Evolutionary conservation across 2,797 vertebrate genomes (phyloP), one percentile per base, ranked within the genome.

Genomic region (Danio jaintianensis): DNA sequence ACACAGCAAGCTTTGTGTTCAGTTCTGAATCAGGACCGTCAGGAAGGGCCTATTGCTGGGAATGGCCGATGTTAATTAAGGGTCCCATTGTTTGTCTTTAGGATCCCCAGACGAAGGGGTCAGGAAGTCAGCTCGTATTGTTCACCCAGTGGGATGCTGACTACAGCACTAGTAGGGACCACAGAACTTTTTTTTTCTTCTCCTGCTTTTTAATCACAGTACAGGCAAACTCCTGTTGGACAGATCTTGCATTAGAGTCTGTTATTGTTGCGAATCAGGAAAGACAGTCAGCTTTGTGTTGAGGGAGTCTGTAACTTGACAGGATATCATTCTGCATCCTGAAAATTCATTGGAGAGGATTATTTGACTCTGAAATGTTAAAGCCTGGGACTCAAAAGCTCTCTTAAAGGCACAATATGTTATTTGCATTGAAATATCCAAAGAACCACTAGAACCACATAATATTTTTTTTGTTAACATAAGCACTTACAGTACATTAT

Each of bases 31-130:
- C 90, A 87, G 87, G 86, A 84, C 90, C 86, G 89, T 91, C 91
- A 91, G 90, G 90, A 91, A 90, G 91, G 91, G 90, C 91, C 89
- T 89, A 90, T 90, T 93, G 91, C 88, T 92, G 91, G 90, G 92
- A 93, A 93, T 91, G 89, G 88, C 90, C 84, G 88, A 87, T 90
- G 89, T 90, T 93, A 93, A 95, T 94, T 94, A 93, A 94, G 92
- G 92, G 89, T 83, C 86, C 87, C 91, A 93, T 94, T 94, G 93
- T 95, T 86, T 61, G 88, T 79, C 87, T 90, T 89, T 89, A 92
- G 89, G 89, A 93, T 91, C 89, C 90, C 89, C 86, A 90, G 90
- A 92, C 89, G 83, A 88, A 87, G 89, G 90, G 92, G 93, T 94
- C 91, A 92, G 91, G 92, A 92, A 95, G 92, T 92, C 92, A 90